Percentiles rank a stretch among this genome's conserved stretches.
Evolutionary conservation across 2,797 vertebrate genomes (phyloP).

Genomic region (Tokudaia tokunoshimensis): DNA sequence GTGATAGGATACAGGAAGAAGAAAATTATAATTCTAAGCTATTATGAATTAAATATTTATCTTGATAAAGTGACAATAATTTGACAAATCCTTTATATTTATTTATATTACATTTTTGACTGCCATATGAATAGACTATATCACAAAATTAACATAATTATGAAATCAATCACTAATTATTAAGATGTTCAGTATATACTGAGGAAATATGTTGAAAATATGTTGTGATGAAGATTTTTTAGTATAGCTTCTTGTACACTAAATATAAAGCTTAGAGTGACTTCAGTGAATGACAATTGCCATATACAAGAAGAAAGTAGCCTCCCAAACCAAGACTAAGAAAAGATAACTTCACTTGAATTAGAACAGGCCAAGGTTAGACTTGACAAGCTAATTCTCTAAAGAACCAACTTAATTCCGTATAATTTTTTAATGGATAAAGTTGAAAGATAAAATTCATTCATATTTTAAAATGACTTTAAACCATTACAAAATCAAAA

Average conservation of each 20-base stretch:
- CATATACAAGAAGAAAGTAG: constrained; percentile 21
- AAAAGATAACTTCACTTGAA: constrained; percentile 60
- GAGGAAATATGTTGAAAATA: not conserved
- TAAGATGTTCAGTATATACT: not conserved
- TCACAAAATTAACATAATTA: not conserved
- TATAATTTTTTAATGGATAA: constrained; percentile 79
- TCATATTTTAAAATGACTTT: constrained; percentile 67
- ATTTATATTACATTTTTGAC: not conserved
- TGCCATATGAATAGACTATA: not conserved
- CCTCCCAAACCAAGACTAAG: not conserved
- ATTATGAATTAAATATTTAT: constrained; percentile 28
- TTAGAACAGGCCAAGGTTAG: constrained; percentile 73
- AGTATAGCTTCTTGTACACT: not conserved
- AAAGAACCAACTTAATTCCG: constrained; percentile 72
- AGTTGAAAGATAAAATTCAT: constrained; percentile 76
- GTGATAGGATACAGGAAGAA: not conserved
- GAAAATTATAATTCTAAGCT: not conserved
- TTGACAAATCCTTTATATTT: not conserved
- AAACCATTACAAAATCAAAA: constrained; percentile 79
- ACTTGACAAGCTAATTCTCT: constrained; percentile 74
- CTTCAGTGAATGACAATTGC: constrained; percentile 51
- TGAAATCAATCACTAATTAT: not conserved
- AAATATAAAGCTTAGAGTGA: not conserved
- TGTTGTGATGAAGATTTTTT: not conserved
- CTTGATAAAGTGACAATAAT: not conserved